phyloP scores from a whole-genome alignment of 2,888 invertebrate species.

The Caenorhabditis doughertyi region DNA sequence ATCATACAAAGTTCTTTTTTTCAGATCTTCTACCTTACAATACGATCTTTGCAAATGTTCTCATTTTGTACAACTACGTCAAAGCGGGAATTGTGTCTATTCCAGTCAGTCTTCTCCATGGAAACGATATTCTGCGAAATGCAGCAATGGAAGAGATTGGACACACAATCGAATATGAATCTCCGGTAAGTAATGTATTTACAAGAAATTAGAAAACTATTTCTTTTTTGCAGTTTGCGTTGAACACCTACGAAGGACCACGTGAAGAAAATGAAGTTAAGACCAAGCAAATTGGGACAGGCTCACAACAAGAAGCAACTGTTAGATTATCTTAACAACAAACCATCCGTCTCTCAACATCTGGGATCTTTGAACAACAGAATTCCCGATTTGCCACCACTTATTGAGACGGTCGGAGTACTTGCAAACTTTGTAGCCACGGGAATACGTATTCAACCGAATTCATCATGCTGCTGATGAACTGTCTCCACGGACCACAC shows the following conservation, averaged over 20 bases:
- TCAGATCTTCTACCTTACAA: constrained; percentile 71
- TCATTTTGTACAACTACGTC: constrained; percentile 72
- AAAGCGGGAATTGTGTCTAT: constrained; percentile 51
- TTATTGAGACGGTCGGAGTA: constrained; percentile 63
- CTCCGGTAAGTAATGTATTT: constrained; percentile 45
- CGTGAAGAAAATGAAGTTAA: constrained; percentile 56
- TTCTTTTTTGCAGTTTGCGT: constrained; percentile 68
- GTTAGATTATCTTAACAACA: constrained; percentile 69
- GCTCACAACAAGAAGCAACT: constrained; percentile 69
- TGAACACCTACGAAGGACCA: constrained; percentile 17
- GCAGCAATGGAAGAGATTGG: background rate
- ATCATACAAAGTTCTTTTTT: no score
- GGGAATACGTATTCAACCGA: constrained; percentile 56
- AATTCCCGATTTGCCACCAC: constrained; percentile 69
- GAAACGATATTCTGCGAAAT: constrained; percentile 45
- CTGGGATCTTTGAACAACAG: no score
- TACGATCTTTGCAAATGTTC: constrained; percentile 64
- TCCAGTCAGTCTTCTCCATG: constrained; percentile 60
- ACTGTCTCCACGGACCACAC: constrained; percentile 72
- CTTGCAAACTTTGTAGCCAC: constrained; percentile 69
- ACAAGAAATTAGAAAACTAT: no score
- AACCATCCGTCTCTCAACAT: no score
- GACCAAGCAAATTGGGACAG: constrained; percentile 64
- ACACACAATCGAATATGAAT: constrained; percentile 60
- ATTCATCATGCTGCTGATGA: constrained; percentile 69